These are phyloP conservation scores for Morelia viridis DNA, from an alignment of 2,797 vertebrate genomes.

Conservation along the genomic window DNA sequence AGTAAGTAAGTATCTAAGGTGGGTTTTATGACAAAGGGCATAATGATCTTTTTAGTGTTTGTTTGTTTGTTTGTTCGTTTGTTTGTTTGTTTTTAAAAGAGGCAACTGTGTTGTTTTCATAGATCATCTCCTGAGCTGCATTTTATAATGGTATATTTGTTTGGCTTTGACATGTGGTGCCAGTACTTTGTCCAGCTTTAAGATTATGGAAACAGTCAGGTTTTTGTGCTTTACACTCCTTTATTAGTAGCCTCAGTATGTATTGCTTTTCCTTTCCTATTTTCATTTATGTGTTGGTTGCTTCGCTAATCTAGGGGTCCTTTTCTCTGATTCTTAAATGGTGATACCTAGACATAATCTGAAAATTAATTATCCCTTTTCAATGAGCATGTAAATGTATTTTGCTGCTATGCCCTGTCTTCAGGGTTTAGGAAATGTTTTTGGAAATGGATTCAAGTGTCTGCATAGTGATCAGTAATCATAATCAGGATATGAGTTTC, in stretches of 20 bases:
- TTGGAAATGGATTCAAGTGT: background rate
- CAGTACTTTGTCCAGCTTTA: background rate
- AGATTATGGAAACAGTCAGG: background rate
- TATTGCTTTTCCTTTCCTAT: background rate
- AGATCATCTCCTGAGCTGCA: too few species aligned
- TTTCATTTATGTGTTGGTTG: too few species aligned
- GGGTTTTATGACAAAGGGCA: background rate
- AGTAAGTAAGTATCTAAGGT: too few species aligned
- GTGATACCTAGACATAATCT: background rate
- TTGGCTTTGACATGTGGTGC: too few species aligned
- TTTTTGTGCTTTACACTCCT: background rate
- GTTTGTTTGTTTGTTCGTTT: too few species aligned
- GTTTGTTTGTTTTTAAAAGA: too few species aligned
- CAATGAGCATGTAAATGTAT: background rate
- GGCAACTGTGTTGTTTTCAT: too few species aligned
- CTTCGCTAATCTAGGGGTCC: background rate
- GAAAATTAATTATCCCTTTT: background rate
- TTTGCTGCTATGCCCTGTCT: background rate
- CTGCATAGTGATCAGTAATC: background rate
- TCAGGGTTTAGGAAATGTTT: background rate
- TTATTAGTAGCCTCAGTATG: background rate
- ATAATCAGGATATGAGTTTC: background rate
- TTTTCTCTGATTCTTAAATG: background rate
- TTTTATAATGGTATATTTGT: background rate
- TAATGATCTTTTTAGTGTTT: too few species aligned